These are phyloP conservation scores for Bryconaethiops microstoma DNA, from an alignment of 2,797 vertebrate species.

Conservation along the genomic window DNA sequence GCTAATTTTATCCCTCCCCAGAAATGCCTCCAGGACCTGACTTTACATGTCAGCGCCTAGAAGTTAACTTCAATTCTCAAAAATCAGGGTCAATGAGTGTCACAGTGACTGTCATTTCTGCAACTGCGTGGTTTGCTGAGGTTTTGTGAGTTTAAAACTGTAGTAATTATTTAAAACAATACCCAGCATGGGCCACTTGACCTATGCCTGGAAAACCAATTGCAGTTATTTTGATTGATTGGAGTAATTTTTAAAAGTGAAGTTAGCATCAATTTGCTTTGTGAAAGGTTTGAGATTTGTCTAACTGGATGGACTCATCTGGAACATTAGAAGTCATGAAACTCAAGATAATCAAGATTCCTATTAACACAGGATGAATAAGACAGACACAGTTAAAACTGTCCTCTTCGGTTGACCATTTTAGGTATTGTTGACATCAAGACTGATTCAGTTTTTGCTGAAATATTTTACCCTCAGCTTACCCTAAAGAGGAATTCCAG, in stretches of 20 bases:
- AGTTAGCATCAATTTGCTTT: neutral
- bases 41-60: neutral
- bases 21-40: neutral
- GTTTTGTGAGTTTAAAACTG: neutral
- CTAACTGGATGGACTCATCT: neutral
- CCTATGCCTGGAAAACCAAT: neutral
- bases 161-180: neutral
- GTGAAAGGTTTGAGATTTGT: neutral
- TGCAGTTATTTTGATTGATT: neutral
- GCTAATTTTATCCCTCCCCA: constrained; percentile 37
- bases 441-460: neutral
- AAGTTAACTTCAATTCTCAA: neutral
- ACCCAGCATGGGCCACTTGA: too few relatives aligned
- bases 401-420: neutral
- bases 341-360: neutral
- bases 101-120: too few relatives aligned
- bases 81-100: neutral
- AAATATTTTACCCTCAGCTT: neutral
- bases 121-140: neutral
- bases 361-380: neutral
- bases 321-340: neutral
- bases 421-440: constrained; percentile 1
- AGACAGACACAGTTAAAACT: neutral
- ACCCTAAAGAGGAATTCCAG: neutral
- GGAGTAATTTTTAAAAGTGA: too few relatives aligned